phyloP scores from a whole-genome alignment of 2,113 vertebrate genomes.

The Pterophyllum scalare region DNA sequence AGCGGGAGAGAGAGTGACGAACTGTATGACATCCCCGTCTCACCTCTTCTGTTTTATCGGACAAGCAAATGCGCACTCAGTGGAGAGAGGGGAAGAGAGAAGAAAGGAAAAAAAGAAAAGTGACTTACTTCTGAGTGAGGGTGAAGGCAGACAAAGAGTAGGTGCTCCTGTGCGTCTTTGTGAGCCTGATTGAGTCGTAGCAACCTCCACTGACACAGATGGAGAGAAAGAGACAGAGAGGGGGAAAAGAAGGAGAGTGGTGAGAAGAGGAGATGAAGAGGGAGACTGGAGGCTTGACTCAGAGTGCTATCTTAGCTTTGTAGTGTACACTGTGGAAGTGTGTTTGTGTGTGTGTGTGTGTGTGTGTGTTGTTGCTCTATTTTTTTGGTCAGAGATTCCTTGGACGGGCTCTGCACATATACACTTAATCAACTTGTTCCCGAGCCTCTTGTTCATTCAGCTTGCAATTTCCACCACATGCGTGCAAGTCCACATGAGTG shows the following conservation, averaged over 20 bases:
- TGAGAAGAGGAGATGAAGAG: constrained; percentile 34
- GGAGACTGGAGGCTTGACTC: constrained; percentile 48
- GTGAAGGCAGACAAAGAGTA: constrained; percentile 37
- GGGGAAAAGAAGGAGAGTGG: constrained; percentile 23
- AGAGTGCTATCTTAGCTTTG: constrained; percentile 43
- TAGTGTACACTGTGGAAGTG: constrained; percentile 30
- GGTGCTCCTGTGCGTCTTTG: constrained; percentile 38
- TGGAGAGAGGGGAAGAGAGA: constrained; percentile 28
- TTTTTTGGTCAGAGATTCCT: constrained; percentile 32
- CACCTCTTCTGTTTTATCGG: constrained; percentile 54
- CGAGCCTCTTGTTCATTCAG: constrained; percentile 52
- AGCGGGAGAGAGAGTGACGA: neutral
- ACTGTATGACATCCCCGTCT: constrained; percentile 33
- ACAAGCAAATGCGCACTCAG: constrained; percentile 24
- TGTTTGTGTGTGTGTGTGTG: neutral
- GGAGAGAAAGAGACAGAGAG: constrained; percentile 27
- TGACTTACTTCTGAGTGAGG: constrained; percentile 64
- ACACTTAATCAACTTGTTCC: constrained; percentile 58
- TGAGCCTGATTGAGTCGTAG: constrained; percentile 66
- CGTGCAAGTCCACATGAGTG: neutral
- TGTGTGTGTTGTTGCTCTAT: constrained; percentile 9
- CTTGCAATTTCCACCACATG: constrained; percentile 28
- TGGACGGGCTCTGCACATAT: constrained; percentile 39
- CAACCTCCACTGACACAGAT: constrained; percentile 37
- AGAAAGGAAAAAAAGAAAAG: constrained; percentile 20